Evolutionary conservation across 2,888 invertebrate species (phyloP).

Genomic region (Tyria jacobaeae): DNA sequence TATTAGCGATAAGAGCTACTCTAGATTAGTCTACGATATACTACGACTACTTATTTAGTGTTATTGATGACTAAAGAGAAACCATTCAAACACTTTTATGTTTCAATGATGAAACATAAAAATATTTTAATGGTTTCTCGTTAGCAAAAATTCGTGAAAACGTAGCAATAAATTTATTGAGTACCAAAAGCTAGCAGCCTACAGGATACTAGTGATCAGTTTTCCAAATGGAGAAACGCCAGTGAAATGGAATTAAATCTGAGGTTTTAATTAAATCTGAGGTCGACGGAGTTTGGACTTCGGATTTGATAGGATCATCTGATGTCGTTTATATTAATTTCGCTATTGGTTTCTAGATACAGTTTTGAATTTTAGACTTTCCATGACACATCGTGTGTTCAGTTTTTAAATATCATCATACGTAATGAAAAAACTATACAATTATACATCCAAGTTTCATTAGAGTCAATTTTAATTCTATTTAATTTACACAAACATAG

Average conservation of each 20-base stretch:
- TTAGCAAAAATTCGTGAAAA: constrained; percentile 23
- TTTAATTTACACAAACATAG: background rate
- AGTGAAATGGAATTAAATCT: constrained; percentile 59
- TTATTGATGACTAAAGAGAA: too few relatives aligned
- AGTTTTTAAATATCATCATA: constrained; percentile 7
- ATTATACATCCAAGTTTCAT: too few relatives aligned
- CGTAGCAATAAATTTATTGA: constrained; percentile 41
- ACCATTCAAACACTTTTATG: too few relatives aligned
- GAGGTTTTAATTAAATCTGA: constrained; percentile 67
- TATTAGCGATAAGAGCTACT: too few relatives aligned
- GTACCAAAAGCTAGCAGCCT: constrained; percentile 48
- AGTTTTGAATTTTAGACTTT: constrained; percentile 25
- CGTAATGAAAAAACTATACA: too few relatives aligned
- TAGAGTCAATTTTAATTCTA: too few relatives aligned
- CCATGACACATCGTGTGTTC: constrained; percentile 23
- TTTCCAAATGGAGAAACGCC: constrained; percentile 45
- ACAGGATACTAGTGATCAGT: constrained; percentile 48
- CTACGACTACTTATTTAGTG: too few relatives aligned
- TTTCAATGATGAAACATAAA: background rate
- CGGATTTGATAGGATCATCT: constrained; percentile 53
- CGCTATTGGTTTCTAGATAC: constrained; percentile 40
- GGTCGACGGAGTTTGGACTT: constrained; percentile 44
- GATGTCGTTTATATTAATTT: constrained; percentile 50
- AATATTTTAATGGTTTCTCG: background rate
- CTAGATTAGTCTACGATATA: too few relatives aligned